phyloP scores from a whole-genome alignment of 2,888 invertebrate species.

The Tetranychus truncatus region DNA sequence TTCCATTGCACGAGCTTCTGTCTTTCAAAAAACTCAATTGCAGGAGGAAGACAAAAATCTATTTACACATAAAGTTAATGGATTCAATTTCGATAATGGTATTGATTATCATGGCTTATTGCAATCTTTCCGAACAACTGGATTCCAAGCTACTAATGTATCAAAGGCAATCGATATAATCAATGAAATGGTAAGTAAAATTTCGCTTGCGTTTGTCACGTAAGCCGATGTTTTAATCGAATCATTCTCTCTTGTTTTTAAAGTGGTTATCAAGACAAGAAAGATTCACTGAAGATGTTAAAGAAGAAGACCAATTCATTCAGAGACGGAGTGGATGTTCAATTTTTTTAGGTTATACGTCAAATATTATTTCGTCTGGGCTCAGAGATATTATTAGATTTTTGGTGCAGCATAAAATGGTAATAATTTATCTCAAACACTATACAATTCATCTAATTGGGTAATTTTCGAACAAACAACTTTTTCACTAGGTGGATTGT shows the following conservation, averaged over 20 bases:
- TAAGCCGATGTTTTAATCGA: background rate
- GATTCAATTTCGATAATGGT: slow-evolving; percentile 83
- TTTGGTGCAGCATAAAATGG: slow-evolving; percentile 62
- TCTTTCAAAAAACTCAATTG: background rate
- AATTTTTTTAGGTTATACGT: slow-evolving; percentile 89
- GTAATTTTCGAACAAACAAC: background rate
- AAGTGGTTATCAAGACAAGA: slow-evolving; percentile 50
- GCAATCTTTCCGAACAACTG: slow-evolving; percentile 55
- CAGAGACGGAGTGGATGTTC: slow-evolving; percentile 47
- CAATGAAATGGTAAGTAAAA: slow-evolving; percentile 54
- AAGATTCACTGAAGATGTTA: slow-evolving; percentile 45
- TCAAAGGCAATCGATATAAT: slow-evolving; percentile 76
- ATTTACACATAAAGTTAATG: slow-evolving; percentile 32
- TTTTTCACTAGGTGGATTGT: slow-evolving; percentile 55
- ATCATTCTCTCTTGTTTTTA: slow-evolving; percentile 16
- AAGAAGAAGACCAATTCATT: slow-evolving; percentile 64
- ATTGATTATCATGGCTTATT: slow-evolving; percentile 66
- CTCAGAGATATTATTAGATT: slow-evolving; percentile 75
- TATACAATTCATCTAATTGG: too few relatives aligned
- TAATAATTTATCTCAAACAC: slow-evolving; percentile 29
- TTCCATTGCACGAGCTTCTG: background rate
- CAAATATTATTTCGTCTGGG: slow-evolving; percentile 89
- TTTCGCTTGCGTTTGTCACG: slow-evolving; percentile 4
- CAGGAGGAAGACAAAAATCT: background rate
- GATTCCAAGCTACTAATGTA: slow-evolving; percentile 95